A percentile compares a stretch with the other conserved stretches of the same genome.
Evolutionary conservation across 2,888 invertebrate genomes (phyloP).

Genomic region (Drosophila buzzatii): DNA sequence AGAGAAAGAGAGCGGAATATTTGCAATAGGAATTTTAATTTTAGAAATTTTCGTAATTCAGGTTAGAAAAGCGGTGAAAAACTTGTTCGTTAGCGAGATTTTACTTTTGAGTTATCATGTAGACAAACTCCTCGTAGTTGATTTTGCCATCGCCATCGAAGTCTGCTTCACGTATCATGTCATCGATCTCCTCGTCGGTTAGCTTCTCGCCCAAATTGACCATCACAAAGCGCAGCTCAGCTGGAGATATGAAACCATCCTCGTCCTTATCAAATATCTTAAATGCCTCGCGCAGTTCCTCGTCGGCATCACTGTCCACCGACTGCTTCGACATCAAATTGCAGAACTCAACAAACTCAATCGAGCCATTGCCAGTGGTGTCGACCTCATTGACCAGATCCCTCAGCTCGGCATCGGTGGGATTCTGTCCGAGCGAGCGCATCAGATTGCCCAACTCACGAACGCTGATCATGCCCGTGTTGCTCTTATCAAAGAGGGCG

Average conservation of each 20-base stretch:
- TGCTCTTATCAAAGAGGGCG: constrained; percentile 99
- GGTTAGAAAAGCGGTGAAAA: constrained; percentile 3
- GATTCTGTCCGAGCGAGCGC: constrained; percentile 99
- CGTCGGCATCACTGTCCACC: not conserved
- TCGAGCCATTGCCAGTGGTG: constrained; percentile 90
- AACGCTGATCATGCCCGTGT: constrained; percentile 99
- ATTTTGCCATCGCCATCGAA: constrained; percentile 99
- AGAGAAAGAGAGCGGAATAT: not conserved
- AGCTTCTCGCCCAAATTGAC: constrained; percentile 99
- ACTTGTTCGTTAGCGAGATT: constrained; percentile 85
- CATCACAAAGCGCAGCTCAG: constrained; percentile 98
- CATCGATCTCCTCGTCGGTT: constrained; percentile 99
- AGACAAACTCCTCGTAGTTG: constrained; percentile 91
- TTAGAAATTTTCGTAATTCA: not conserved
- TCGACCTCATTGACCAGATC: constrained; percentile 99
- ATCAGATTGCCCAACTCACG: constrained; percentile 99
- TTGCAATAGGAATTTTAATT: not conserved
- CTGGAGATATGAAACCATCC: constrained; percentile 98
- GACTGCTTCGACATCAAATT: constrained; percentile 96
- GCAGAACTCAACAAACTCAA: constrained; percentile 99
- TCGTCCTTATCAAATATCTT: constrained; percentile 96
- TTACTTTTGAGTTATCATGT: constrained; percentile 97
- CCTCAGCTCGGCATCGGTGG: constrained; percentile 99
- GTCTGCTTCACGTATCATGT: constrained; percentile 99
- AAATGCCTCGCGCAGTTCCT: constrained; percentile 85